Base-by-base conservation (phyloP, 2,888 invertebrate species). In the Platycnemis pennipes region DNA sequence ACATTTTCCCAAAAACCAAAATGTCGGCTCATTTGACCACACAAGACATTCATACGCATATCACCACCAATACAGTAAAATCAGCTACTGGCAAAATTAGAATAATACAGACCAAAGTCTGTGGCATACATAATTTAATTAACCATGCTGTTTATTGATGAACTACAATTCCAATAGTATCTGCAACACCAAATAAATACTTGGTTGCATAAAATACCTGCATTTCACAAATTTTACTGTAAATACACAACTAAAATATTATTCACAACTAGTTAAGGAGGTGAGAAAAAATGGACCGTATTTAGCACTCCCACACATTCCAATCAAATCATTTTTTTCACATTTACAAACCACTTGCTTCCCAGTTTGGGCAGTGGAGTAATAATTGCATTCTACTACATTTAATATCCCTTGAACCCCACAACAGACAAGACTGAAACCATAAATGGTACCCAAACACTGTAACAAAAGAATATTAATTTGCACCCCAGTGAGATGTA, bases 371-470 rank as follows among this genome's bases (percentile, higher is more conserved):
- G 91, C 63, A 91, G 91, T 69, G 91, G 91, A 91, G 91, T n/a
- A 63, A 91, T 91, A 91, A 91, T 91, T 91, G 63, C 91, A 91
- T 63, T 91, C 91, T 91, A 77, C 77, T 77, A 91, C 91, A 91
- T 63, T 91, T 44, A 91, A 91, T 77, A 77, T 91, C 91, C 91
- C 91, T 91, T 77, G 77, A 91, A 91, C 44, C 91, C 91, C 91
- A 91, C 91, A 77, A 77, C 77, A 91, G 91, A 91, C 63, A 63
- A 91, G 87, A 87, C 56, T 91, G 91, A 91, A 91, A 91, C 91
- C 91, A 91, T 91, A 91, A 91, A n/a, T 91, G 91, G 91, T 63
- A 91, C 91, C 91, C 91, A 91, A 91, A 91, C 91, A 91, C 91
- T 91, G 91, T 91, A 91, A 91, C 91, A 91, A 91, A 91, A 91